phyloP scores from a whole-genome alignment of 2,797 vertebrate genomes.

The Hipposideros larvatus region DNA sequence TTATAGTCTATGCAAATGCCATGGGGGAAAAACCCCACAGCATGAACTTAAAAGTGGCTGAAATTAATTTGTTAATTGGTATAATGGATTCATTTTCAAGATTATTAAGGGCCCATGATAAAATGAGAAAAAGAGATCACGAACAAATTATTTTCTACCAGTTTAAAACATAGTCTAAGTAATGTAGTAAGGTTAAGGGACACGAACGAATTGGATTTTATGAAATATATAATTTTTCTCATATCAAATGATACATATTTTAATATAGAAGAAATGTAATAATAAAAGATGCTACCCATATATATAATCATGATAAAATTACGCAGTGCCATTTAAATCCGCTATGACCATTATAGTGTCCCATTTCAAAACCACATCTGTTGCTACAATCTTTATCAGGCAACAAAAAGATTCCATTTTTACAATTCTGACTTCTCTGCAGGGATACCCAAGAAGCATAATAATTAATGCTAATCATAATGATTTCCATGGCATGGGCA shows the following conservation, averaged over 20 bases:
- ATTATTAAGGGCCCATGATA: slow-evolving; percentile 7
- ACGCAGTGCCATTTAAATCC: slow-evolving; percentile 31
- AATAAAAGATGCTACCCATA: slow-evolving; percentile 3
- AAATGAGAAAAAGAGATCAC: neutral
- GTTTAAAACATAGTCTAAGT: slow-evolving; percentile 57
- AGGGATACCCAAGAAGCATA: slow-evolving; percentile 52
- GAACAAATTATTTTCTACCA: slow-evolving; percentile 47
- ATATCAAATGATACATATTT: slow-evolving; percentile 52
- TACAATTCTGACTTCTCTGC: slow-evolving; percentile 59
- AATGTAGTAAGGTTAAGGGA: slow-evolving; percentile 38
- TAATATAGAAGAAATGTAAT: slow-evolving; percentile 53
- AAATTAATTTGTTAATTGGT: slow-evolving; percentile 48
- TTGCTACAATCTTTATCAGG: slow-evolving; percentile 37
- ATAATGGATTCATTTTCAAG: slow-evolving; percentile 52
- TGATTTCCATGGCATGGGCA: neutral
- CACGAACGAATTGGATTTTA: slow-evolving; percentile 70
- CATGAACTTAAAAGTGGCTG: slow-evolving; percentile 3
- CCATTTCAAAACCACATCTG: slow-evolving; percentile 33
- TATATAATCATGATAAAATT: slow-evolving; percentile 23
- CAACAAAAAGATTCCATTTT: slow-evolving; percentile 41
- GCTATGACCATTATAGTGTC: neutral
- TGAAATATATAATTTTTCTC: slow-evolving; percentile 63
- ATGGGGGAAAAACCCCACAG: neutral
- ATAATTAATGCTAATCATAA: slow-evolving; percentile 55
- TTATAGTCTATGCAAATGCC: slow-evolving; percentile 23